Evolutionary conservation across 1,140 invertebrate species (phyloP).

Genomic region (Brachionus rubens): DNA sequence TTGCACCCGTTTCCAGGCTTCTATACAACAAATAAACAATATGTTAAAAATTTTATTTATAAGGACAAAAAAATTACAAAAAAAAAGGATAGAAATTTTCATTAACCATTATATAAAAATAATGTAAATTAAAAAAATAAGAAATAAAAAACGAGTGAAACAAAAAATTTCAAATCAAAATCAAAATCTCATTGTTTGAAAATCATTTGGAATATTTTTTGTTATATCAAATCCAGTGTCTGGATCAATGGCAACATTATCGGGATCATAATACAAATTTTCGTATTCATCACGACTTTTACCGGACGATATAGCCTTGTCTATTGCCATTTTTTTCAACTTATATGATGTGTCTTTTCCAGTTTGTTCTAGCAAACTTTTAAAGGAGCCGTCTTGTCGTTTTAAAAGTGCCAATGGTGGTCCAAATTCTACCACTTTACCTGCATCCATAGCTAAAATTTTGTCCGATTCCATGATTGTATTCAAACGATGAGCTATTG

Average conservation of each 20-base stretch:
- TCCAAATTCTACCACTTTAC: slow-evolving; percentile 74
- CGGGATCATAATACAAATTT: slow-evolving; percentile 46
- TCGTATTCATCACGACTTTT: neutral
- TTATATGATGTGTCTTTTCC: neutral
- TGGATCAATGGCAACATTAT: slow-evolving; percentile 64
- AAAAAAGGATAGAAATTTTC: too few relatives aligned
- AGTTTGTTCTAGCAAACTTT: neutral
- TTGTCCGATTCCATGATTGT: slow-evolving; percentile 60
- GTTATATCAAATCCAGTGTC: neutral
- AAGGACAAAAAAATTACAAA: too few relatives aligned
- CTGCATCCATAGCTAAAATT: slow-evolving; percentile 73
- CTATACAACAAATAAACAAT: too few relatives aligned
- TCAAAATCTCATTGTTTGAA: too few relatives aligned
- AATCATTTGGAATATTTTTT: too few relatives aligned
- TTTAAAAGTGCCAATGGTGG: slow-evolving; percentile 69
- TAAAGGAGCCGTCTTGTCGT: neutral
- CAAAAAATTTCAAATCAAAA: too few relatives aligned
- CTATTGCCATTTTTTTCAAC: neutral
- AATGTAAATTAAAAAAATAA: too few relatives aligned
- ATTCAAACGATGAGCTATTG: slow-evolving; percentile 61
- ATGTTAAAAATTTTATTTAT: too few relatives aligned
- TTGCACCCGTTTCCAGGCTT: too few relatives aligned
- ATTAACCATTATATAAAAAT: too few relatives aligned
- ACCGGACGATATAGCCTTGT: neutral
- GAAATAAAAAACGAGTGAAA: too few relatives aligned